These are phyloP conservation scores for Amorpha juglandis DNA, from an alignment of 2,888 invertebrate genomes.

Conservation along the genomic window DNA sequence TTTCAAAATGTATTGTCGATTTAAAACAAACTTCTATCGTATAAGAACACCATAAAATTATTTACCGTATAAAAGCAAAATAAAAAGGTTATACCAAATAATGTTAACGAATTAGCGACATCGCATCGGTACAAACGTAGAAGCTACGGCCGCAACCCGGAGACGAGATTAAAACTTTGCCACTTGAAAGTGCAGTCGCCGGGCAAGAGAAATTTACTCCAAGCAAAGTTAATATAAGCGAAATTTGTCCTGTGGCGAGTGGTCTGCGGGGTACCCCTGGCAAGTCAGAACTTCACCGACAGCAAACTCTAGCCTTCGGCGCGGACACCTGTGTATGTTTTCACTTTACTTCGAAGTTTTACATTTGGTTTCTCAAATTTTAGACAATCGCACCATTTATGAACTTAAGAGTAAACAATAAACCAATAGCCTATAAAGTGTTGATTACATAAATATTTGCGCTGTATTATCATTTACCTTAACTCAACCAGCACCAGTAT, in stretches of 20 bases:
- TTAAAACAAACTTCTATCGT: background rate
- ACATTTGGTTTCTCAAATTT: background rate
- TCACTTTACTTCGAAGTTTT: constrained; percentile 43
- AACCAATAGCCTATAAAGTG: background rate
- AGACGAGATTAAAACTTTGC: constrained; percentile 78
- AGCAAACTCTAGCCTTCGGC: constrained; percentile 55
- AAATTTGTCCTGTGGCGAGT: constrained; percentile 76
- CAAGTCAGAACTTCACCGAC: constrained; percentile 58
- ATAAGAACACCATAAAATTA: too few relatives aligned
- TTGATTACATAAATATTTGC: constrained; percentile 32
- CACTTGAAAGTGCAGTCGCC: constrained; percentile 77
- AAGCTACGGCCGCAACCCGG: constrained; percentile 53
- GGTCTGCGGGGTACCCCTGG: constrained; percentile 61
- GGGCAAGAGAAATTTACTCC: constrained; percentile 77
- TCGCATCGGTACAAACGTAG: constrained; percentile 47
- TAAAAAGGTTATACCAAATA: constrained; percentile 36
- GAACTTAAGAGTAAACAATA: background rate
- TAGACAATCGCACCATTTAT: background rate
- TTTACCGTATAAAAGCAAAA: too few relatives aligned
- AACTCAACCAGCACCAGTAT: constrained; percentile 47
- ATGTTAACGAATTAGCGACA: constrained; percentile 40
- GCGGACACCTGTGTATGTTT: constrained; percentile 58
- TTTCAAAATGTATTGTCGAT: background rate
- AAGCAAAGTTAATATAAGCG: constrained; percentile 81
- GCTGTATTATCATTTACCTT: constrained; percentile 47